Conservation (phyloP, 1,140 invertebrate species). For the Phymastichus coffea region DNA sequence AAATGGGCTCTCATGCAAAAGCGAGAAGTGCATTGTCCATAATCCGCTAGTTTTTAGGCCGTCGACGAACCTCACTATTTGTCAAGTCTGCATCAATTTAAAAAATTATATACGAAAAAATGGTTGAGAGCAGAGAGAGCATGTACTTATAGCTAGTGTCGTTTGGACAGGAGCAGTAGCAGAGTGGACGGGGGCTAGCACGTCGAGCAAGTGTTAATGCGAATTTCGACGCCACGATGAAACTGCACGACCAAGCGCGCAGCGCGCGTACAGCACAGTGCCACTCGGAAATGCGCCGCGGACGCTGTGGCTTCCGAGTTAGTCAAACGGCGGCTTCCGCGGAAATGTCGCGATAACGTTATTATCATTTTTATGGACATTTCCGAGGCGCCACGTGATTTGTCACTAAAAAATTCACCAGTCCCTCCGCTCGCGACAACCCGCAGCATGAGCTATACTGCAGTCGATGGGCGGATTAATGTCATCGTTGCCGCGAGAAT, state of each 20-base stretch:
- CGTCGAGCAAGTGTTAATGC: no score
- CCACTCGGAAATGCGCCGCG: conserved; percentile 2
- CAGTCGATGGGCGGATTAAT: background rate
- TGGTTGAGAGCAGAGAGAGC: no score
- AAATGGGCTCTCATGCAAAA: background rate
- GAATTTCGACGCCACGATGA: no score
- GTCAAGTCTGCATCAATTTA: background rate
- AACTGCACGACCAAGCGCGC: background rate
- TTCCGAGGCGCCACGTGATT: conserved; percentile 2
- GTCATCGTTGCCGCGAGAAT: background rate
- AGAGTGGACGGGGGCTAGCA: no score
- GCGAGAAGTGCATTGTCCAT: no score
- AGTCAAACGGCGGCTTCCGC: background rate
- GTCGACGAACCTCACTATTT: no score
- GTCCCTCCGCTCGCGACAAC: background rate
- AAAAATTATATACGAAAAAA: no score
- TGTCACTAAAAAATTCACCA: conserved; percentile 7
- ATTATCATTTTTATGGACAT: conserved; percentile 12
- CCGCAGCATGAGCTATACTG: no score
- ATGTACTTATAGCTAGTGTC: no score
- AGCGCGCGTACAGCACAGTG: background rate
- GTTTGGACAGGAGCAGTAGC: no score
- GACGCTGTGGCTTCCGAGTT: background rate
- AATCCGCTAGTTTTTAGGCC: background rate
- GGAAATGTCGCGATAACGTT: conserved; percentile 14